These are phyloP conservation scores for Rhyzopertha dominica DNA, from an alignment of 1,140 invertebrate species.

Conservation along the genomic window DNA sequence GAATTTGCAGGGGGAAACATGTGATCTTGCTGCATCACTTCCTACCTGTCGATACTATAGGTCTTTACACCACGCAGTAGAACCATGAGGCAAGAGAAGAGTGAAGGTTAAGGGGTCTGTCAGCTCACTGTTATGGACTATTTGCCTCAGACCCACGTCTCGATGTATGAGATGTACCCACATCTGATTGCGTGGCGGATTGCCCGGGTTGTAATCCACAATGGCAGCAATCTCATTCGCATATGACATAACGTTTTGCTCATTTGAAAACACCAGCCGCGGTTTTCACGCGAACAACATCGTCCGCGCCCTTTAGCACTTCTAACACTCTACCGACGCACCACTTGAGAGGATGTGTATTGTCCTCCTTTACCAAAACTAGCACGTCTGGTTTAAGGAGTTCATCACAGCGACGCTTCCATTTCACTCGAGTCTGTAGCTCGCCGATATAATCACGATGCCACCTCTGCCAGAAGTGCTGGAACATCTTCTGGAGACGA, in stretches of 20 bases:
- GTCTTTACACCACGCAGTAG: not conserved
- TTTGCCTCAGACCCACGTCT: too few relatives aligned
- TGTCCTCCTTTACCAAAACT: slow-evolving; percentile 32
- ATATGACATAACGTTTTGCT: too few relatives aligned
- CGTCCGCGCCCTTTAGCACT: too few relatives aligned
- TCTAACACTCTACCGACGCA: slow-evolving; percentile 41
- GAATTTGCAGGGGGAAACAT: not conserved
- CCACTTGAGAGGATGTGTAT: slow-evolving; percentile 30
- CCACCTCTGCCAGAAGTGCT: slow-evolving; percentile 34
- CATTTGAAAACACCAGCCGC: too few relatives aligned
- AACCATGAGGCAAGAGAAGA: not conserved
- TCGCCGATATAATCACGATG: slow-evolving; percentile 26
- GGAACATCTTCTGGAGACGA: slow-evolving; percentile 21
- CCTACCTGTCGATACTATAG: not conserved
- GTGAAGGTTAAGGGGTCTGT: not conserved
- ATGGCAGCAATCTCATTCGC: too few relatives aligned
- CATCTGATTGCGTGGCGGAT: too few relatives aligned
- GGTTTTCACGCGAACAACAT: too few relatives aligned
- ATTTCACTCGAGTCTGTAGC: slow-evolving; percentile 29
- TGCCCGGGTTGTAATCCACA: too few relatives aligned
- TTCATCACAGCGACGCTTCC: slow-evolving; percentile 20
- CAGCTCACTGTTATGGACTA: too few relatives aligned
- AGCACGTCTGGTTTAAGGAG: slow-evolving; percentile 10
- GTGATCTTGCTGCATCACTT: not conserved
- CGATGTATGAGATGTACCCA: too few relatives aligned